Conservation (phyloP, 2,888 invertebrate species). For the Hipparchia semele region DNA sequence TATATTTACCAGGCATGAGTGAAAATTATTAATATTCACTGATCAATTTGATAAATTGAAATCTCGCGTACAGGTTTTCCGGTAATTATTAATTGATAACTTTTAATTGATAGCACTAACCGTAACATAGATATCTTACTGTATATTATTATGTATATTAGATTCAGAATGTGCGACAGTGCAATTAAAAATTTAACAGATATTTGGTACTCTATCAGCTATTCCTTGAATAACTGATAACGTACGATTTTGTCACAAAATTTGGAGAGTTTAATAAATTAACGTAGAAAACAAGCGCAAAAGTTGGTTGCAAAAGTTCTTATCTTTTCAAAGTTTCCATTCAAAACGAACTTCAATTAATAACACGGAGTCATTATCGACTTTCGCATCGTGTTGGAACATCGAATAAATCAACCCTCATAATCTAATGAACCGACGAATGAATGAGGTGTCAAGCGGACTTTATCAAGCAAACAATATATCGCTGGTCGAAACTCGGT, state of each 20-base stretch:
- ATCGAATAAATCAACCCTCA: conserved; percentile 35
- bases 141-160: background rate
- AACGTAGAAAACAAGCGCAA: conserved; percentile 2
- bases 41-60: too few species aligned
- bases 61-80: too few species aligned
- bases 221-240: conserved; percentile 6
- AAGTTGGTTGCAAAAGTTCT: conserved; percentile 9
- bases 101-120: too few species aligned
- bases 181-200: background rate
- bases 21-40: too few species aligned
- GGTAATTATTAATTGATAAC: too few species aligned
- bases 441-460: conserved; percentile 39
- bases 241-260: background rate
- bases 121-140: too few species aligned
- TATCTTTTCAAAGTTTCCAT: conserved; percentile 24
- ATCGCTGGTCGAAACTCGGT: conserved; percentile 38
- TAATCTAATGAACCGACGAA: conserved; percentile 38
- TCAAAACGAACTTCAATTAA: conserved; percentile 26
- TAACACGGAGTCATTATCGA: conserved; percentile 24
- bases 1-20: too few species aligned
- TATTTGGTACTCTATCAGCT: background rate
- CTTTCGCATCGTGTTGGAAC: conserved; percentile 24
- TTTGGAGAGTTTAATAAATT: conserved; percentile 3
- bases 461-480: conserved; percentile 41
- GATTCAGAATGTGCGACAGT: background rate